Percentiles rank a stretch among this genome's conserved stretches.
phyloP scores from a whole-genome alignment of 2,113 vertebrate genomes.

The Actenoides hombroni region DNA sequence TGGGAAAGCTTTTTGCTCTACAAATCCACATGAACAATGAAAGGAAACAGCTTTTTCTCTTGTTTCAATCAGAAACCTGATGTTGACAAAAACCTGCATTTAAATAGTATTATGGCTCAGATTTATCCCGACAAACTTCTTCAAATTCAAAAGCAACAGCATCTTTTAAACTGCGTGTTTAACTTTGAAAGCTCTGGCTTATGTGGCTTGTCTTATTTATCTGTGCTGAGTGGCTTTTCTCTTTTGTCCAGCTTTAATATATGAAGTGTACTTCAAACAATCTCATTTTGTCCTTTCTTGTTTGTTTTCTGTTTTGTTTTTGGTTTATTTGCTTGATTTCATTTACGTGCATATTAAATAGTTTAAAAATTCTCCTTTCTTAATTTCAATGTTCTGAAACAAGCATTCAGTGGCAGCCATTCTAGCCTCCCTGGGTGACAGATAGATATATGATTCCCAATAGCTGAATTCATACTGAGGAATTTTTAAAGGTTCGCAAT shows the following conservation, averaged over 20 bases:
- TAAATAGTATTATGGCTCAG: conserved; percentile 3
- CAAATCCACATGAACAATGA: conserved; percentile 15
- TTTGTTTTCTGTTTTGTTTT: too few species aligned
- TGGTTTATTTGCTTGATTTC: too few species aligned
- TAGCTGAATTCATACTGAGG: not conserved
- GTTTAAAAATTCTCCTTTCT: too few species aligned
- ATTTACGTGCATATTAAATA: too few species aligned
- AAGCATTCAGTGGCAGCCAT: not conserved
- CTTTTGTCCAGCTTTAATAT: not conserved
- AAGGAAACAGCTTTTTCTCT: conserved; percentile 29
- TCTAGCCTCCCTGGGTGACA: not conserved
- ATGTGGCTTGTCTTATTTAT: not conserved
- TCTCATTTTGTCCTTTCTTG: not conserved
- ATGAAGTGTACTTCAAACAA: not conserved
- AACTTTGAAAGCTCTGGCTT: conserved; percentile 8
- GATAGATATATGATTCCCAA: not conserved
- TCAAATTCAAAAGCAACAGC: not conserved
- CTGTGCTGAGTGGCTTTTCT: not conserved
- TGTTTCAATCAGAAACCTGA: conserved; percentile 23
- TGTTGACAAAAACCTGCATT: not conserved
- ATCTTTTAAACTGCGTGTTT: not conserved
- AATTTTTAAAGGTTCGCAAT: not conserved
- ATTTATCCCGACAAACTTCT: not conserved
- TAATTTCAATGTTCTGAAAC: not conserved
- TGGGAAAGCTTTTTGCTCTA: not conserved